phyloP scores from a whole-genome alignment of 2,797 vertebrate genomes.

The Esox lucius region DNA sequence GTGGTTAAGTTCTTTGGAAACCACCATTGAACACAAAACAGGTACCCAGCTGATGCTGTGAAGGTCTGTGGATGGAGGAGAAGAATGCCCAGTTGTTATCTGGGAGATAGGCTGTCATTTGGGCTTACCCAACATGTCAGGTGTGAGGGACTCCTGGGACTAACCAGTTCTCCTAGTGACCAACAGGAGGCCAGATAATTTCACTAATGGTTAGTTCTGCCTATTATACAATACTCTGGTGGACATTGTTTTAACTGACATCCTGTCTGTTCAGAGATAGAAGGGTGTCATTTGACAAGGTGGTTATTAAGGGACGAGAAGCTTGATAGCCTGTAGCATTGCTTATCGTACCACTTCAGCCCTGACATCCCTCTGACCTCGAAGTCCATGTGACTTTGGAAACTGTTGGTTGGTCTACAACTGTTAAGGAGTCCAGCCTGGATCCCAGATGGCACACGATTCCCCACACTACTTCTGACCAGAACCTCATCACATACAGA shows the following conservation, averaged over 20 bases:
- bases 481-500: neutral
- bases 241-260: slow-evolving; percentile 48
- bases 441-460: neutral
- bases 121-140: neutral
- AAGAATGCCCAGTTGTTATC: too few relatives aligned
- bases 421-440: neutral
- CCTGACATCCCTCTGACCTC: too few relatives aligned
- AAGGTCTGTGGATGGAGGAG: slow-evolving; percentile 1
- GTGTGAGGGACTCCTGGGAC: too few relatives aligned
- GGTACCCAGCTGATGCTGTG: slow-evolving; percentile 24
- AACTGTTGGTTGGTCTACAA: too few relatives aligned
- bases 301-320: slow-evolving; percentile 11
- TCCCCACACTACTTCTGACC: neutral
- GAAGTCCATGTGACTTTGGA: neutral
- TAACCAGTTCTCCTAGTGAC: neutral
- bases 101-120: too few relatives aligned
- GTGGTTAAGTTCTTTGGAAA: slow-evolving; percentile 15
- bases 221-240: slow-evolving; percentile 16
- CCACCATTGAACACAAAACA: slow-evolving; percentile 32
- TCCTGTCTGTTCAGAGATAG: slow-evolving; percentile 19
- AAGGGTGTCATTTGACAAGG: neutral
- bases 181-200: slow-evolving; percentile 30
- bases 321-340: neutral
- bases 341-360: slow-evolving; percentile 22
- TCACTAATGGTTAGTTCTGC: too few relatives aligned